Percentiles rank a stretch among this genome's conserved stretches.
phyloP scores from a whole-genome alignment of 2,113 vertebrate species.

The Pungitius pungitius region DNA sequence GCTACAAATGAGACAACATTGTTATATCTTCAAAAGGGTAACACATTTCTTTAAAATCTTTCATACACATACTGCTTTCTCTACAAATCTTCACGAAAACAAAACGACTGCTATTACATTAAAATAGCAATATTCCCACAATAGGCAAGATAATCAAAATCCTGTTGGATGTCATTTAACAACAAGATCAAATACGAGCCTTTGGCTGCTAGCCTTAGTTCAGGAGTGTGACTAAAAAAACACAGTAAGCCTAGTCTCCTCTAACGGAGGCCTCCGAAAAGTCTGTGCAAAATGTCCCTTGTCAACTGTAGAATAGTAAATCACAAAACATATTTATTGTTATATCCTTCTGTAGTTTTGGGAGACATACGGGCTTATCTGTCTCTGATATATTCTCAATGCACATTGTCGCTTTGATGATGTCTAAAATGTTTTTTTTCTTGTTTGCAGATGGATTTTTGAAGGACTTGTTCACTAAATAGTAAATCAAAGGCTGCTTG shows the following conservation, averaged over 20 bases:
- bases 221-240: constrained; percentile 51
- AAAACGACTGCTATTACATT: constrained; percentile 20
- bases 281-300: constrained; percentile 50
- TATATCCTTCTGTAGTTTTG: constrained; percentile 4
- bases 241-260: constrained; percentile 36
- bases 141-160: constrained; percentile 51
- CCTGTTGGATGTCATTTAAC: constrained; percentile 37
- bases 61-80: constrained; percentile 31
- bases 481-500: constrained; percentile 22
- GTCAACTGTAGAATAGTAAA: constrained; percentile 14
- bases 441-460: constrained; percentile 17
- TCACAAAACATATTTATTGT: background rate
- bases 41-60: constrained; percentile 27
- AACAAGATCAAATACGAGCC: constrained; percentile 55
- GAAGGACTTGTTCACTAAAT: constrained; percentile 29
- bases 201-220: constrained; percentile 59
- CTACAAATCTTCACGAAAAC: constrained; percentile 12
- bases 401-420: constrained; percentile 3
- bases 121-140: constrained; percentile 21
- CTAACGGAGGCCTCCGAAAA: constrained; percentile 26
- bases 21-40: background rate
- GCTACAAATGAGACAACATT: background rate
- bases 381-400: background rate
- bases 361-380: background rate
- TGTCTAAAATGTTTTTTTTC: constrained; percentile 5